These are phyloP conservation scores for Otus sunia DNA, from an alignment of 2,113 vertebrate species.

Conservation along the genomic window DNA sequence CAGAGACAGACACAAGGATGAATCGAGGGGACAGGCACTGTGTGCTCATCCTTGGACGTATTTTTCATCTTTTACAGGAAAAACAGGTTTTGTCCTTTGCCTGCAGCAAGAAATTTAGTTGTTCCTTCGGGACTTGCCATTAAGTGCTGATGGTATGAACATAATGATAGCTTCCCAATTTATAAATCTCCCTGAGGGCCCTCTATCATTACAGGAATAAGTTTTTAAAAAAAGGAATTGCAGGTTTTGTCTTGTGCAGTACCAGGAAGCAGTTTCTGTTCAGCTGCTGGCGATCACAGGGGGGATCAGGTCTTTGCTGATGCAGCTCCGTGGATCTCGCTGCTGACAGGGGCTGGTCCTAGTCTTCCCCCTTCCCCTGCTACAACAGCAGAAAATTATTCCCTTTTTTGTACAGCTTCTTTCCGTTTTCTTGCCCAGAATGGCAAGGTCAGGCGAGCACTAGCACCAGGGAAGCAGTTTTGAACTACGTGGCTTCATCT, in stretches of 20 bases:
- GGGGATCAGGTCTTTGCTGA: not conserved
- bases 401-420: not conserved
- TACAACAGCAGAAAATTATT: not conserved
- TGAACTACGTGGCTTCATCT: not conserved
- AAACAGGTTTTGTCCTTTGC: not conserved
- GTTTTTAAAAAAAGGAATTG: not conserved
- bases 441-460: accelerated
- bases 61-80: not conserved
- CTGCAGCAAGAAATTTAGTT: not conserved
- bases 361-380: not conserved
- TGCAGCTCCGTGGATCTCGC: accelerated
- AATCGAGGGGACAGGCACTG: not conserved
- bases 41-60: not conserved
- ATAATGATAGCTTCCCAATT: not conserved
- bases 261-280: not conserved
- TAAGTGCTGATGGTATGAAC: not conserved
- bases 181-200: not conserved
- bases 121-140: not conserved
- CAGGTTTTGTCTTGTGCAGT: not conserved
- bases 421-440: not conserved
- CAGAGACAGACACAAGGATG: not conserved
- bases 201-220: not conserved
- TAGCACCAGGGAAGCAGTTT: not conserved
- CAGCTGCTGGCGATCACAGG: not conserved
- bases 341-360: not conserved